These are phyloP conservation scores for Lepeophtheirus salmonis DNA, from an alignment of 1,140 invertebrate species.

Conservation along the genomic window DNA sequence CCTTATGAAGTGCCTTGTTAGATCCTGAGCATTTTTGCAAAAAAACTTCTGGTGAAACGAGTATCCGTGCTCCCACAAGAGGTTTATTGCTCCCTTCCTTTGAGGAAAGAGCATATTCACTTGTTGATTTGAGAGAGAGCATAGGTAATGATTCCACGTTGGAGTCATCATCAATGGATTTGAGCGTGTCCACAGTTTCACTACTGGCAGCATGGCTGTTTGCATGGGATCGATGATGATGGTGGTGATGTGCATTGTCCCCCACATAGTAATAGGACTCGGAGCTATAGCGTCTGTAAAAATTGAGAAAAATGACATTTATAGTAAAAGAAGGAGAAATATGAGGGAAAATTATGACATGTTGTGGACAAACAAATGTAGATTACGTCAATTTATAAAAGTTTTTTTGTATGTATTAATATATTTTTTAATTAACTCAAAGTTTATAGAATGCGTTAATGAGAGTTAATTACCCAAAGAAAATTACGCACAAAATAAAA, in stretches of 20 bases:
- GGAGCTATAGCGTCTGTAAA: background rate
- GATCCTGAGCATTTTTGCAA: slow-evolving; percentile 2
- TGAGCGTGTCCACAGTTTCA: background rate
- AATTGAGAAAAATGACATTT: slow-evolving; percentile 1
- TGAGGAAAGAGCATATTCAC: background rate
- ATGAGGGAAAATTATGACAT: too few species aligned
- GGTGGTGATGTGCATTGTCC: slow-evolving; percentile 7
- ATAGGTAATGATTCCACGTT: background rate
- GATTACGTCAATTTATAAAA: too few species aligned
- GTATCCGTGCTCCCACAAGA: background rate
- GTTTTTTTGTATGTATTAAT: too few species aligned
- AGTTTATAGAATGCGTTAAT: too few species aligned
- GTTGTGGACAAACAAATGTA: too few species aligned
- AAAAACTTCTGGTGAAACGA: background rate
- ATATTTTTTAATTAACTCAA: too few species aligned
- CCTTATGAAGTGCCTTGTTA: slow-evolving; percentile 20
- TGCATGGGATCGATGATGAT: background rate
- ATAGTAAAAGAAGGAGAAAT: too few species aligned
- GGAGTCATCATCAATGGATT: too few species aligned
- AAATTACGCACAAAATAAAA: too few species aligned
- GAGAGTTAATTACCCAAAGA: too few species aligned
- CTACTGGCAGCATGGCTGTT: background rate
- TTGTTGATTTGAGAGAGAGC: background rate
- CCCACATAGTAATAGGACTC: background rate
- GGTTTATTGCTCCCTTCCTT: background rate